Base-by-base conservation (phyloP, 2,797 vertebrate genomes). In the Monodelphis domestica region DNA sequence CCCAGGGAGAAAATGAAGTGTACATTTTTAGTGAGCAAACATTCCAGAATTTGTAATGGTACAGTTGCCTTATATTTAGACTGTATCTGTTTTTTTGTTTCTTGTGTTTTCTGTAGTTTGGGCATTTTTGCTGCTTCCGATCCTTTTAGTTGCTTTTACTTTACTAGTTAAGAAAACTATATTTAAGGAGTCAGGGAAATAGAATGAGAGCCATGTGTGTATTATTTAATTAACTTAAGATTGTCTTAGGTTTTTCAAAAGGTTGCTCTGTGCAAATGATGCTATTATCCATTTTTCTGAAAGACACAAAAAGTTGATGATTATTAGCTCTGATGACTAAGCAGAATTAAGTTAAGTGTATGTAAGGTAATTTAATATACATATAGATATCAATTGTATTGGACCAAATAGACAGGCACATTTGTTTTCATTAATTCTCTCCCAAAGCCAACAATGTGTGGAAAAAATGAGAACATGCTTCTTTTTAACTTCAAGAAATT, bases 131-230 rank as follows among this genome's bases (percentile, higher is more conserved):
- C 92, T 91, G 88, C 91, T 33, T 28, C 53, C 26, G 84, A 28
- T 91, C 45, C 57, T 95, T 95, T 93, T 0, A 94, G 88, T 91
- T 92, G 95, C 87, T 96, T 88, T 96, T 95, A 11, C 29, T 94
- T 94, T 91, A 95, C 91, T 91, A 84, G 91, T 55, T 95, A 55
- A 97, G 89, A 54, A 88, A 84, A 54, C 95, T 78, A 15, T 55
- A 5, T 54, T 94, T 53, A 92, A 54, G 14, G 91, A 97, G 94
- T 54, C 94, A 97, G 97, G 90, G 4, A 94, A 45, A 59, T 59
- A 50, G 93, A 38, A 59, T 50, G 93, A 54, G 52, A 95, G 70
- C 15, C 17, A 0, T 55, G 30, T 55, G 94, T 17, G 92, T 26
- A 88, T 95, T 87, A 52, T 95, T 24, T 26, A 93, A 30, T 12